phyloP scores from a whole-genome alignment of 2,888 invertebrate genomes.

The Pyrrhia umbra region DNA sequence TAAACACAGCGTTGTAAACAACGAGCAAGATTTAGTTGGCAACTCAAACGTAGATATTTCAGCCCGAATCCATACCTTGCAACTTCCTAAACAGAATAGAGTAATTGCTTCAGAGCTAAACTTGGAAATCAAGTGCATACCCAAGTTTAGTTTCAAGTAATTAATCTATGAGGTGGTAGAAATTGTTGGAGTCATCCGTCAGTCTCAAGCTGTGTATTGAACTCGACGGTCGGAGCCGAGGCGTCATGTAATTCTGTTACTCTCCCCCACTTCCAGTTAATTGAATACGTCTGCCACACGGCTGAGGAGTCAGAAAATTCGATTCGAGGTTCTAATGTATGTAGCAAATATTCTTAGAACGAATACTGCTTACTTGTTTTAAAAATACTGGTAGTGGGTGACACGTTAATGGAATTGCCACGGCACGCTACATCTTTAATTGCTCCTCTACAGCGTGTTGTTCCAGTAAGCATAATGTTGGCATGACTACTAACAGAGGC shows the following conservation, averaged over 20 bases:
- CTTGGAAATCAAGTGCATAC: conserved; percentile 73
- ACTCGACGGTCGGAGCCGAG: conserved; percentile 60
- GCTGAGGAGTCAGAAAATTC: conserved; percentile 66
- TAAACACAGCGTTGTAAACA: conserved; percentile 32
- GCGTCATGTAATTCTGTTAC: conserved; percentile 73
- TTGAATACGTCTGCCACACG: conserved; percentile 71
- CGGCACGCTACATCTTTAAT: conserved; percentile 34
- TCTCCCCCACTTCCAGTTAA: conserved; percentile 69
- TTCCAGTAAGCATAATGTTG: conserved; percentile 7
- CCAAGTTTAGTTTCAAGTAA: conserved; percentile 70
- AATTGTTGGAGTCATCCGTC: conserved; percentile 68
- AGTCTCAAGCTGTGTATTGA: conserved; percentile 66
- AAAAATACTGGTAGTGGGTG: conserved; percentile 27
- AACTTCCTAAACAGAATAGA: conserved; percentile 63
- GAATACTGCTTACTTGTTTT: conserved; percentile 41
- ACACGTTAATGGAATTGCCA: conserved; percentile 40
- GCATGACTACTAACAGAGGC: background rate
- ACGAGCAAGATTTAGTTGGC: conserved; percentile 39
- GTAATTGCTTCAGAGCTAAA: conserved; percentile 73
- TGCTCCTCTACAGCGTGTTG: conserved; percentile 12
- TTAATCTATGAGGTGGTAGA: conserved; percentile 70
- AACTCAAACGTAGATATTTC: conserved; percentile 56
- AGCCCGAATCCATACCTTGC: conserved; percentile 49
- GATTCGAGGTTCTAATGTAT: conserved; percentile 61
- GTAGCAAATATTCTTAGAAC: conserved; percentile 51